Conservation (phyloP, 2,888 invertebrate genomes). For the Strigamia maritima region DNA sequence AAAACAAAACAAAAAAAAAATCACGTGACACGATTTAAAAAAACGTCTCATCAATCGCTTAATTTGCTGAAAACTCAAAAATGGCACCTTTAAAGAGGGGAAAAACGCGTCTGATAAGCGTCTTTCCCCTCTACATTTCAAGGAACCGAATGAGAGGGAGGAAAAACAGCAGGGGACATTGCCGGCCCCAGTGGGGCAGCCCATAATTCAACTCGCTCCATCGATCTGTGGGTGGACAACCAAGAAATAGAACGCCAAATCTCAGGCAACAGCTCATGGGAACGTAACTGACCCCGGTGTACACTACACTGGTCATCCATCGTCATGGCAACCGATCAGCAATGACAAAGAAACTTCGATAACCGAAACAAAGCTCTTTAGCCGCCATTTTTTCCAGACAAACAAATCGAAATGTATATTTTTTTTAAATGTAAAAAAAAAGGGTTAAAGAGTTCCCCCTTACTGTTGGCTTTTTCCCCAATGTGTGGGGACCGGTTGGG, state of each 20-base stretch:
- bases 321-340: neutral
- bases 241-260: constrained; percentile 19
- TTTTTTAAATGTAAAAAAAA: neutral
- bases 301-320: neutral
- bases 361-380: neutral
- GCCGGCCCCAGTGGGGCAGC: neutral
- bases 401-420: neutral
- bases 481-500: neutral
- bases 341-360: neutral
- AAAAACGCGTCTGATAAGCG: neutral
- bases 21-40: neutral
- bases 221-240: constrained; percentile 23
- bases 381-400: neutral
- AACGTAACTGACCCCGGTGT: neutral
- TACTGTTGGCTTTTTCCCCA: neutral
- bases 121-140: neutral
- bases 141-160: neutral
- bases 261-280: neutral
- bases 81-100: neutral
- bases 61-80: neutral
- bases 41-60: neutral
- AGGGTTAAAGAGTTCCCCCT: neutral
- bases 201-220: constrained; percentile 7
- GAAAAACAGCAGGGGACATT: neutral
- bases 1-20: too few relatives aligned